Conservation (phyloP, 1,140 invertebrate genomes). For the Tachypleus tridentatus region DNA sequence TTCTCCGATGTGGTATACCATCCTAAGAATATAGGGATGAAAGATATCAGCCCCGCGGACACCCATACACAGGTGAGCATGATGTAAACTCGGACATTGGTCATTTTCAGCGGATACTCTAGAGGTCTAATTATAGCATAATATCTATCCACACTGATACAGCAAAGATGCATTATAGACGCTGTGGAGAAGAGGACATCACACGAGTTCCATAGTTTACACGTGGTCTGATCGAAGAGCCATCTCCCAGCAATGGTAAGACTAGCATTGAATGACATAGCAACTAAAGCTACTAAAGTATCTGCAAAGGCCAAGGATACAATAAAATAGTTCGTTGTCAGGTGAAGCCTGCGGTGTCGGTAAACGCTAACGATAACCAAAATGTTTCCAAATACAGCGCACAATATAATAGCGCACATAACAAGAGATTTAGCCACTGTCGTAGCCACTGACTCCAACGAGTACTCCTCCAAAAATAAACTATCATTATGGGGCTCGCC, state of each 20-base stretch:
- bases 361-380: slow-evolving; percentile 67
- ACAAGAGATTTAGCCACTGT: slow-evolving; percentile 11
- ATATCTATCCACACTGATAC: slow-evolving; percentile 77
- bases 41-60: slow-evolving; percentile 80
- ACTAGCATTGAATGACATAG: slow-evolving; percentile 90
- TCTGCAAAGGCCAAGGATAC: slow-evolving; percentile 82
- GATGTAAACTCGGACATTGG: slow-evolving; percentile 67
- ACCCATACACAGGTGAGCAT: slow-evolving; percentile 89
- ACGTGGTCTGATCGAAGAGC: slow-evolving; percentile 75
- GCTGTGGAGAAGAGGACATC: slow-evolving; percentile 93
- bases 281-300: slow-evolving; percentile 77
- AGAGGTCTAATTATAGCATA: slow-evolving; percentile 78
- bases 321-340: slow-evolving; percentile 91
- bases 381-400: slow-evolving; percentile 70
- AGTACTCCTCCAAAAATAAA: too few species aligned
- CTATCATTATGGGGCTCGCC: too few species aligned
- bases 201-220: slow-evolving; percentile 88
- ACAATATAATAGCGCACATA: slow-evolving; percentile 40
- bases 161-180: slow-evolving; percentile 85
- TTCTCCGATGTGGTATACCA: slow-evolving; percentile 83
- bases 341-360: slow-evolving; percentile 66
- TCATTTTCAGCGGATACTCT: slow-evolving; percentile 79
- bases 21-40: slow-evolving; percentile 84
- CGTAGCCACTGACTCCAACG: slow-evolving; percentile 7
- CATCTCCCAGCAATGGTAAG: slow-evolving; percentile 68